Evolutionary conservation across 2,797 vertebrate species (phyloP).

Genomic region (Mallotus villosus): DNA sequence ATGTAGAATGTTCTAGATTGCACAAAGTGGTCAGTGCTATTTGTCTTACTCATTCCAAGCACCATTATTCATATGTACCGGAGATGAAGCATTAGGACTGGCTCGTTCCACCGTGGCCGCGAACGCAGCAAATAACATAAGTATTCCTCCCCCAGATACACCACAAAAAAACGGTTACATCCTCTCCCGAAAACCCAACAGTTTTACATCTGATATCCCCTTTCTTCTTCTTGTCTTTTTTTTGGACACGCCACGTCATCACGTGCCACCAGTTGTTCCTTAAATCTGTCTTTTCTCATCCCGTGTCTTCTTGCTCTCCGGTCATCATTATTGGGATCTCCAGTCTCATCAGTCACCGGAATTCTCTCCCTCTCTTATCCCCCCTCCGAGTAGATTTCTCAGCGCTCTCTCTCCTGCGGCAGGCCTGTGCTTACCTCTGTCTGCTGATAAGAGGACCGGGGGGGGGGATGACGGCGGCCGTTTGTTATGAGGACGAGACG

Average conservation of each 20-base stretch:
- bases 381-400: constrained; percentile 49
- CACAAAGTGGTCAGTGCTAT: constrained; percentile 88
- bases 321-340: constrained; percentile 64
- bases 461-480: constrained; percentile 73
- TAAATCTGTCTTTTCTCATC: constrained; percentile 61
- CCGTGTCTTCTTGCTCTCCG: constrained; percentile 56
- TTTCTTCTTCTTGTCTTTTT: constrained; percentile 33
- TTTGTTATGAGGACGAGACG: constrained; percentile 80
- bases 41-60: constrained; percentile 84
- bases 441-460: constrained; percentile 89
- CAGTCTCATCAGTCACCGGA: constrained; percentile 65
- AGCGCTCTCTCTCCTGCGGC: constrained; percentile 15
- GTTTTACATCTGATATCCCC: constrained; percentile 47
- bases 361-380: constrained; percentile 55
- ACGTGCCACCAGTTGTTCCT: constrained; percentile 67
- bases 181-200: constrained; percentile 53
- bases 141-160: constrained; percentile 54
- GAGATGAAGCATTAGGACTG: constrained; percentile 69
- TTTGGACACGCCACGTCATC: constrained; percentile 59
- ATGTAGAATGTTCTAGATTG: constrained; percentile 91
- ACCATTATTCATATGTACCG: constrained; percentile 70
- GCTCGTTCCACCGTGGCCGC: constrained; percentile 46
- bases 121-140: constrained; percentile 61
- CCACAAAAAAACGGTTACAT: constrained; percentile 53
- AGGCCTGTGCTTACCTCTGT: constrained; percentile 80